Base-by-base conservation (phyloP, 2,888 invertebrate species). In the Rhorus exstirpatorius region DNA sequence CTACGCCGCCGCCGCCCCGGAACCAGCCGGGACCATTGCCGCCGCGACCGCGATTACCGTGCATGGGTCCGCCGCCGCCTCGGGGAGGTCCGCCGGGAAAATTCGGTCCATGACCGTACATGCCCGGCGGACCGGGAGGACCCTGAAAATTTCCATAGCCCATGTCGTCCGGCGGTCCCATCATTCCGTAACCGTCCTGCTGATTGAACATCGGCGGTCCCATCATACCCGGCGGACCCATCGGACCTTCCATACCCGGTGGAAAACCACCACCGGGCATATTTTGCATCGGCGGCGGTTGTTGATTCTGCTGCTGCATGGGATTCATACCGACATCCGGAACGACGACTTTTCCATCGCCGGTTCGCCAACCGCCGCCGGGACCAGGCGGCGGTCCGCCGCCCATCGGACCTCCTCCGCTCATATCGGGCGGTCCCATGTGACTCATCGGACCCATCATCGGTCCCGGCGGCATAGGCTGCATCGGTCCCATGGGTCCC, bases 361-460 rank as follows among this genome's bases (percentile, higher is more conserved):
- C 94, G 86, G 86, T 94, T 93, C 88, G 93, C 93, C 91, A 94
- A 87, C 93, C 94, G 90, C 93, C 94, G 76, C 93, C 93, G 58
- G 91, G n/a, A 71, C 58, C 46, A 8, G 21, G 26, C 0, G 19
- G 44, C 44, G 38, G 55, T 8, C 77, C 76, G 0, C 58, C 58
- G 0, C 58, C 58, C 58, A 58, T 58, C 35, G 41, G 83, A 67
- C 0, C 87, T 91, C 89, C 17, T 24, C 68, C 68, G 7, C 53
- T 7, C 65, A 76, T 76, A 46, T 76, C 75, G 14, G 44, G 86
- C 24, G 89, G 86, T 38, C 87, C 87, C 93, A 95, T 94, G 61
- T 94, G 94, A 79, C 89, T 88, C 83, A 91, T 85, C 8, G 89
- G 87, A 38, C 89, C 89, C 87, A 91, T 87, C 85, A 88, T 86